Percentiles rank a stretch among this genome's conserved stretches.
Conservation (phyloP, 1,140 invertebrate species). For the Platyscapa corneri region DNA sequence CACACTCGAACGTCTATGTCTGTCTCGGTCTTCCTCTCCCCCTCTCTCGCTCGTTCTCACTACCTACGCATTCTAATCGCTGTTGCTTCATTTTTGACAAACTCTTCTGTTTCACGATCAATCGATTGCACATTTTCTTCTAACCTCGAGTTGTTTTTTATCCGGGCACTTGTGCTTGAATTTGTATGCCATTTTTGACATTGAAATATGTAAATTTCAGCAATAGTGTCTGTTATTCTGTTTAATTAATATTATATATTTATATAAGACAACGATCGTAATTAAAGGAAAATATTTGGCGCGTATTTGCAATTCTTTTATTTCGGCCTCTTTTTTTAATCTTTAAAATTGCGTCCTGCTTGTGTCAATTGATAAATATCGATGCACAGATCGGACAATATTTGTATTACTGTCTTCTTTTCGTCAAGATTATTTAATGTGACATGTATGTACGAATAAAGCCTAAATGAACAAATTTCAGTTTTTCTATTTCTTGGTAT, state of each 20-base stretch:
- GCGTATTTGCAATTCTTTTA: neutral
- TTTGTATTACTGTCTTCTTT: neutral
- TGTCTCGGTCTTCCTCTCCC: neutral
- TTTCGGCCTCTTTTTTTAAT: neutral
- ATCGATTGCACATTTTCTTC: neutral
- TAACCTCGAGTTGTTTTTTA: neutral
- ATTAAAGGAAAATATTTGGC: slow-evolving; percentile 14
- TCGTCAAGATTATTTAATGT: neutral
- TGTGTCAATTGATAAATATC: slow-evolving; percentile 9
- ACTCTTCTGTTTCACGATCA: neutral
- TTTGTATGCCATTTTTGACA: neutral
- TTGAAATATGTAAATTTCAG: neutral
- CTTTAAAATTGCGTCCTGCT: neutral
- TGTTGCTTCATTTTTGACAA: slow-evolving; percentile 6
- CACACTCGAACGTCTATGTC: slow-evolving; percentile 6
- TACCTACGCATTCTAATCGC: neutral
- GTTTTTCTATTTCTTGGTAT: neutral
- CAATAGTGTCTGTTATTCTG: neutral
- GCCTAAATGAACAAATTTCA: no score
- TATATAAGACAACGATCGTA: neutral
- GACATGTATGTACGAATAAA: no score
- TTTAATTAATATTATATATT: neutral
- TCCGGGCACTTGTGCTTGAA: neutral
- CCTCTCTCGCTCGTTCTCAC: neutral
- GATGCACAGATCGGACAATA: neutral